These are phyloP conservation scores for Gymnopithys bicolor DNA, from an alignment of 2,797 vertebrate species.

Conservation along the genomic window DNA sequence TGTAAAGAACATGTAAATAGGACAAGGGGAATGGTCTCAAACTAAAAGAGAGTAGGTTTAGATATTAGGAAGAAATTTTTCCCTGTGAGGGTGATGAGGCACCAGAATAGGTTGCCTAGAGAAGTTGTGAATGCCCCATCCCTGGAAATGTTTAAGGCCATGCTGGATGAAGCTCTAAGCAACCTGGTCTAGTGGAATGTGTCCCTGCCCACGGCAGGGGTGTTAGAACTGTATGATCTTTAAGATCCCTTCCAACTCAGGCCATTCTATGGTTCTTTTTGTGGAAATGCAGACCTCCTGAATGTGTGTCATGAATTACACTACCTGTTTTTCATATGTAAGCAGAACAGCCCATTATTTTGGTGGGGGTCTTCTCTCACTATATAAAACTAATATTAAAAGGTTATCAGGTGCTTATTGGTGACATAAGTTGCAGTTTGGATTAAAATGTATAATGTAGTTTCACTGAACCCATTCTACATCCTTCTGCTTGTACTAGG, in stretches of 20 bases:
- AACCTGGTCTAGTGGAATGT: background rate
- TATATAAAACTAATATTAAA: background rate
- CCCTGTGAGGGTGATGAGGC: background rate
- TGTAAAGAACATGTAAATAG: background rate
- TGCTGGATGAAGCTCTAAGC: background rate
- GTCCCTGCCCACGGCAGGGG: accelerated
- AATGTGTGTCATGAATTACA: background rate
- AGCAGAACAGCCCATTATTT: background rate
- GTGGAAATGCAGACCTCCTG: background rate
- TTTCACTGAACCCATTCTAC: background rate
- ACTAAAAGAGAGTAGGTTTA: background rate
- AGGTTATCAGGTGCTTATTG: background rate
- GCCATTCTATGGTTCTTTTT: background rate
- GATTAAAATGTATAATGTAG: background rate
- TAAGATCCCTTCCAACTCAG: no score
- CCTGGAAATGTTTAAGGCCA: background rate
- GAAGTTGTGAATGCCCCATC: background rate
- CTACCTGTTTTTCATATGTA: background rate
- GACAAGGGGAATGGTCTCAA: background rate
- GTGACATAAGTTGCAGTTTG: background rate
- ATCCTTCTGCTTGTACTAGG: background rate
- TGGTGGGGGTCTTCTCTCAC: background rate
- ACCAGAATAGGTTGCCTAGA: background rate
- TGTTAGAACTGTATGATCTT: background rate
- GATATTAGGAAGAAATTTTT: background rate